phyloP scores from a whole-genome alignment of 2,888 invertebrate genomes.

The Acanthosepion lycidas region DNA sequence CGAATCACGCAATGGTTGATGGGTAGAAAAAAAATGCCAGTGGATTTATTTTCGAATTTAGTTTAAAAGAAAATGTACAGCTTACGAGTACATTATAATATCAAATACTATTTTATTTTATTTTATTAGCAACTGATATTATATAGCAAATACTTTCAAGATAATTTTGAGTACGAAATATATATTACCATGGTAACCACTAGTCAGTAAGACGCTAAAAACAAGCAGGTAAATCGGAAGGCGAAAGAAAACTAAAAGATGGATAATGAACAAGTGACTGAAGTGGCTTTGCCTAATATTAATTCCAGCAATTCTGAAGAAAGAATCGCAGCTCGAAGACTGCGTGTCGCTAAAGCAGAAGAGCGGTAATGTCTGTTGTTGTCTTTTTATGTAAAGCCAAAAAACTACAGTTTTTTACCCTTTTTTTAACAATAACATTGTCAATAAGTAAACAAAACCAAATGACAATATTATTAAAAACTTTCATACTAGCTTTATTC shows the following conservation, averaged over 20 bases:
- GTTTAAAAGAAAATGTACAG: background rate
- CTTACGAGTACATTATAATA: background rate
- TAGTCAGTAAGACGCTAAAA: background rate
- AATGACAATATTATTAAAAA: too few species aligned
- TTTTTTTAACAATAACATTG: too few species aligned
- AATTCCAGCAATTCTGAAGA: slow-evolving; percentile 81
- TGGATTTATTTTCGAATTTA: background rate
- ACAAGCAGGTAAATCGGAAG: background rate
- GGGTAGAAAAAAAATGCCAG: background rate
- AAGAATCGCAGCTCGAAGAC: slow-evolving; percentile 82
- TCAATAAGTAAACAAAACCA: too few species aligned
- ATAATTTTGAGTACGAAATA: background rate
- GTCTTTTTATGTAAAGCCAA: background rate
- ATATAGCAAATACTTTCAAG: background rate
- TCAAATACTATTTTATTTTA: background rate
- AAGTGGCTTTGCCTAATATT: slow-evolving; percentile 51
- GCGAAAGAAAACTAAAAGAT: background rate
- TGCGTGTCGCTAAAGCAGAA: slow-evolving; percentile 77
- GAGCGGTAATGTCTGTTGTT: background rate
- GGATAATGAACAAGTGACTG: background rate
- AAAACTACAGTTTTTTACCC: too few species aligned
- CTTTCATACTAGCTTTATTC: too few species aligned
- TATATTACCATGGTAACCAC: background rate
- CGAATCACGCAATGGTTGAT: background rate
- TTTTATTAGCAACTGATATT: background rate